Evolutionary conservation across 2,113 vertebrate species (phyloP), one percentile per base, ranked within the genome.

Genomic region (Boleophthalmus pectinirostris): DNA sequence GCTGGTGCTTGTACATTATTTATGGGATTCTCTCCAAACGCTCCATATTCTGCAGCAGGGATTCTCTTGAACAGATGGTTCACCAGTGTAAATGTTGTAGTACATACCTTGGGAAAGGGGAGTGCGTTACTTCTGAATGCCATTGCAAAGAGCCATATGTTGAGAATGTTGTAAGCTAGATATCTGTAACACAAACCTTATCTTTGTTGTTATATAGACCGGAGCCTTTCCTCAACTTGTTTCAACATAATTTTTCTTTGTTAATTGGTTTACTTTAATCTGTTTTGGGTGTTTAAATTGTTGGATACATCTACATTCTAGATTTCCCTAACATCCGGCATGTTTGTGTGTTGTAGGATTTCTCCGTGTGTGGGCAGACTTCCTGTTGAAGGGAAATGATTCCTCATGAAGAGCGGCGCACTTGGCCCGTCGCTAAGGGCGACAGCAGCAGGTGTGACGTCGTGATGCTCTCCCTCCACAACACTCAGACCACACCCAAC

Each of bases 341-440:
- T 88, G 8, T 82, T n/a, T 75, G 33, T 82, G 64, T 43, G 67
- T 73, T 51, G 20, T 74, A 72, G 90, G 85, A 87, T 82, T 69
- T 91, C 91, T 84, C 93, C 94, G 91, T 88, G 90, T 88, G 93
- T 80, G 86, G 84, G 80, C 93, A 93, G 89, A 82, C 93, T 94
- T 74, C 89, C 87, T 90, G 91, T 96, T 89, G 86, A 87, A 91
- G 92, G 95, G 97, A 98, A 94, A 99, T 99, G 98, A 98, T 98
- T 96, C 98, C 97, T 81, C 96, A 98, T 98, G 98, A 97, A 97
- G 95, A 92, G 89, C 92, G 69, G 70, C 87, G 90, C 94, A 94
- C 94, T 94, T 93, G 93, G 92, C 93, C 93, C 90, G 87, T 89
- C 86, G 82, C 83, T 85, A 74, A 78, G 77, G 88, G 88, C 89